These are phyloP conservation scores for Rhyacophila evoluta DNA, from an alignment of 2,888 invertebrate genomes.

Conservation along the genomic window DNA sequence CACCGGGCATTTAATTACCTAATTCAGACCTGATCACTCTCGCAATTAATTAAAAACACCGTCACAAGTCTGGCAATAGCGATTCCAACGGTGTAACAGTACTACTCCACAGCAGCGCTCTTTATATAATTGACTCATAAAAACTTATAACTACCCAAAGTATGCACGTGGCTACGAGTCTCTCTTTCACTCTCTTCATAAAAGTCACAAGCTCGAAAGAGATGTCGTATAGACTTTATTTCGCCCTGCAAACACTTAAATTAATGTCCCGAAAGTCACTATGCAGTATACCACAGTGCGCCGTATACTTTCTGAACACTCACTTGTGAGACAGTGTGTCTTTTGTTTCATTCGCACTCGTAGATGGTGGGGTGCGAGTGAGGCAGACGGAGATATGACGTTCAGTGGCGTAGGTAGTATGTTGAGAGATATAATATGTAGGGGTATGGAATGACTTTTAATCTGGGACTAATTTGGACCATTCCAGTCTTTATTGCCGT, in stretches of 20 bases:
- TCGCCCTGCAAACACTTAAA: background rate
- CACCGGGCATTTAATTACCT: background rate
- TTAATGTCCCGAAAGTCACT: slow-evolving; percentile 22
- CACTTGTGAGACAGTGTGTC: background rate
- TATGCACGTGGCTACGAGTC: background rate
- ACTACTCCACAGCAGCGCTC: slow-evolving; percentile 36
- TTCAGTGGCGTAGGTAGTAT: slow-evolving; percentile 9
- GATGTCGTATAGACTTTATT: background rate
- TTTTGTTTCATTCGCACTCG: background rate
- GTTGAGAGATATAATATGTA: slow-evolving; percentile 20
- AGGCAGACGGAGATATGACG: background rate
- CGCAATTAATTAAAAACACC: slow-evolving; percentile 54
- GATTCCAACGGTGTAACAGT: slow-evolving; percentile 50
- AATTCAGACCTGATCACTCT: slow-evolving; percentile 30
- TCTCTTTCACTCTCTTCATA: background rate
- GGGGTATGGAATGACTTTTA: slow-evolving; percentile 70
- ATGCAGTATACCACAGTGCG: slow-evolving; percentile 20
- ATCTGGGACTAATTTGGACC: slow-evolving; percentile 75
- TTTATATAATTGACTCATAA: slow-evolving; percentile 54
- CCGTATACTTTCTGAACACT: slow-evolving; percentile 19
- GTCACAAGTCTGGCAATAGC: slow-evolving; percentile 48
- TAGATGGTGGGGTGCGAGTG: background rate
- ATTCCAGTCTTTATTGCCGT: slow-evolving; percentile 58
- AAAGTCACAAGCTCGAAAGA: slow-evolving; percentile 17
- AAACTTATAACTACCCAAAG: slow-evolving; percentile 51